Evolutionary conservation across 2,113 vertebrate species (phyloP).

Genomic region (Megaleporinus macrocephalus): DNA sequence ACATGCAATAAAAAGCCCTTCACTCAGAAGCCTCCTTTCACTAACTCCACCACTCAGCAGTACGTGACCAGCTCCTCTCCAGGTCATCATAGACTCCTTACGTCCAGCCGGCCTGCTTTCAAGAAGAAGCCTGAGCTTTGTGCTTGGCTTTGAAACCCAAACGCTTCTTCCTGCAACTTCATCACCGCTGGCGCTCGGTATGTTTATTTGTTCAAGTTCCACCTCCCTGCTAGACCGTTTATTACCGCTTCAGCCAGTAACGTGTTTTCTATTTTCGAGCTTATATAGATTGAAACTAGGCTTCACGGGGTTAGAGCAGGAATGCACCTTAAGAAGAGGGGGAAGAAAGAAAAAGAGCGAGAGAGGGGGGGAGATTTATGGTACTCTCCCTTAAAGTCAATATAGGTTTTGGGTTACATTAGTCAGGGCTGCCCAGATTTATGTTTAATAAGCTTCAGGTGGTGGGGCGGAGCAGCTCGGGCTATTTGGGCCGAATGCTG

Average conservation of each 20-base stretch:
- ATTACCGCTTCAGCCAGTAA: constrained; percentile 35
- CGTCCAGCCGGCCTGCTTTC: neutral
- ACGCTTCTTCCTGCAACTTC: constrained; percentile 21
- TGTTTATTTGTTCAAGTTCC: constrained; percentile 49
- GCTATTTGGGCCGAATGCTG: constrained; percentile 54
- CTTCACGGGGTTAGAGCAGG: constrained; percentile 56
- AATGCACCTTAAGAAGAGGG: constrained; percentile 56
- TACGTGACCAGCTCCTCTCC: neutral
- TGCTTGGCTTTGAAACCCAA: constrained; percentile 27
- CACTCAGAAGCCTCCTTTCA: neutral
- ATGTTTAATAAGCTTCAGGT: constrained; percentile 84
- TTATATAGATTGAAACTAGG: constrained; percentile 50
- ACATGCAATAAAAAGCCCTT: no score
- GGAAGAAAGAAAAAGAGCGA: constrained; percentile 41
- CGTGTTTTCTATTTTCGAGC: constrained; percentile 53
- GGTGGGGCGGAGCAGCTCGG: constrained; percentile 60
- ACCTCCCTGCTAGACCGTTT: constrained; percentile 49
- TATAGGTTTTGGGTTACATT: constrained; percentile 77
- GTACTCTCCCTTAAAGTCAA: constrained; percentile 77
- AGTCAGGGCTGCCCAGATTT: constrained; percentile 71
- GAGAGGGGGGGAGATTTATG: constrained; percentile 71
- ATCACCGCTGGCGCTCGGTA: constrained; percentile 3
- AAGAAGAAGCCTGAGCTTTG: neutral
- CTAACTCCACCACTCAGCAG: neutral
- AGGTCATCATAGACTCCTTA: neutral